phyloP scores from a whole-genome alignment of 2,113 vertebrate species.

The Paralichthys olivaceus region DNA sequence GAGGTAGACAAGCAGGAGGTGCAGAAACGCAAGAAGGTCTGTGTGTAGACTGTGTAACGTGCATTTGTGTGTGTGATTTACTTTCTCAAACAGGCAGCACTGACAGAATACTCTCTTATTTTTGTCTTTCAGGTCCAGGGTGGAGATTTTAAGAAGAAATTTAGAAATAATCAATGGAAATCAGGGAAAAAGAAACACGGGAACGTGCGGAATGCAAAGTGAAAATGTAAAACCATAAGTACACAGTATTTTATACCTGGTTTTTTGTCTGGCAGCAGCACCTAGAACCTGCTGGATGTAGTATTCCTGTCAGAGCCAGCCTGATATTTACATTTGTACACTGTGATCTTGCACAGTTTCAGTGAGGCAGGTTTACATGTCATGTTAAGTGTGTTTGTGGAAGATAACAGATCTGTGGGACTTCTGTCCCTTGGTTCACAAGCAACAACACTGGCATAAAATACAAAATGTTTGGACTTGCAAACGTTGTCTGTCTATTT shows the following conservation, averaged over 20 bases:
- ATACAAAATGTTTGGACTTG: constrained; percentile 40
- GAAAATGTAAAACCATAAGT: constrained; percentile 2
- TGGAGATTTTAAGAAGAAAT: constrained; percentile 76
- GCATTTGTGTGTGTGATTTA: background rate
- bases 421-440: constrained; percentile 31
- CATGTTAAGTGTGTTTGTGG: background rate
- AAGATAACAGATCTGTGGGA: background rate
- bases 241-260: constrained; percentile 7
- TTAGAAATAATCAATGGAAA: constrained; percentile 77
- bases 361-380: constrained; percentile 4
- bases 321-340: background rate
- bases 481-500: constrained; percentile 20
- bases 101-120: background rate
- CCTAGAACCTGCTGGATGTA: constrained; percentile 12
- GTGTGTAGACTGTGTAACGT: constrained; percentile 8
- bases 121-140: constrained; percentile 72
- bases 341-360: background rate
- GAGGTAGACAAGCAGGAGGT: constrained; percentile 66
- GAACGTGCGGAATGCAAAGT: constrained; percentile 69
- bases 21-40: constrained; percentile 83
- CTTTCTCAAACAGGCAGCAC: background rate
- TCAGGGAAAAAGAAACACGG: constrained; percentile 57
- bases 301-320: background rate
- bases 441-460: constrained; percentile 7
- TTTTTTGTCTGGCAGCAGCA: background rate